These are phyloP conservation scores for Syngnathoides biaculeatus DNA, from an alignment of 2,113 vertebrate species.

Conservation along the genomic window DNA sequence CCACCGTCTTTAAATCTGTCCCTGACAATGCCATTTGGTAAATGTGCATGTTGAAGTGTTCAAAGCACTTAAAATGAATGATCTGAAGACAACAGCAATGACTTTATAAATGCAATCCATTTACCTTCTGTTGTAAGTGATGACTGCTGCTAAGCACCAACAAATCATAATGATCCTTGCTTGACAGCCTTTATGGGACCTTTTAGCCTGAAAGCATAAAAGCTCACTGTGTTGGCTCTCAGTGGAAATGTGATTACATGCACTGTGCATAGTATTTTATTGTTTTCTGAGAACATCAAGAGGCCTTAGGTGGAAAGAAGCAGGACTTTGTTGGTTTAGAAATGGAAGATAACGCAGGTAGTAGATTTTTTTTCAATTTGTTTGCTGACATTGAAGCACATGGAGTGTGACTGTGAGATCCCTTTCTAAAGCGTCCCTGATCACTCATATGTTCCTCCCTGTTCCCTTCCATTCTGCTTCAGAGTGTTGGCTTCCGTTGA, in stretches of 20 bases:
- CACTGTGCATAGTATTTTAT: constrained; percentile 40
- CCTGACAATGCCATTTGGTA: neutral
- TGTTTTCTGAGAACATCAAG: constrained; percentile 33
- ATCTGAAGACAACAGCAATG: neutral
- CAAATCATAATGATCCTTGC: constrained; percentile 58
- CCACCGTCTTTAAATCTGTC: neutral
- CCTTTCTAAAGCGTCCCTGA: constrained; percentile 42
- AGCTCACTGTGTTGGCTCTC: constrained; percentile 39
- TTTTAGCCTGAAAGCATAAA: constrained; percentile 45
- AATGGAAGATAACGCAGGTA: constrained; percentile 13
- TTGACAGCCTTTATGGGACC: constrained; percentile 50
- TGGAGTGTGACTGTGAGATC: constrained; percentile 44
- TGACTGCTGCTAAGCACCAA: constrained; percentile 37
- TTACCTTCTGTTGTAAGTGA: constrained; percentile 36
- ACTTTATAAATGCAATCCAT: neutral
- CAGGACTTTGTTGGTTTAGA: neutral
- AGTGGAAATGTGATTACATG: constrained; percentile 45
- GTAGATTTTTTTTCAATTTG: constrained; percentile 29
- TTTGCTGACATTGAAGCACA: constrained; percentile 22
- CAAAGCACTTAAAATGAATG: neutral
- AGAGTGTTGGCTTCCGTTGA: constrained; percentile 50
- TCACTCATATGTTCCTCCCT: constrained; percentile 58
- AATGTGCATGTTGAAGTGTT: neutral
- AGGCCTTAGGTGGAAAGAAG: constrained; percentile 6
- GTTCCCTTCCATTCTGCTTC: constrained; percentile 21